Base-by-base conservation (phyloP, 2,888 invertebrate genomes). In the Antitype chi region DNA sequence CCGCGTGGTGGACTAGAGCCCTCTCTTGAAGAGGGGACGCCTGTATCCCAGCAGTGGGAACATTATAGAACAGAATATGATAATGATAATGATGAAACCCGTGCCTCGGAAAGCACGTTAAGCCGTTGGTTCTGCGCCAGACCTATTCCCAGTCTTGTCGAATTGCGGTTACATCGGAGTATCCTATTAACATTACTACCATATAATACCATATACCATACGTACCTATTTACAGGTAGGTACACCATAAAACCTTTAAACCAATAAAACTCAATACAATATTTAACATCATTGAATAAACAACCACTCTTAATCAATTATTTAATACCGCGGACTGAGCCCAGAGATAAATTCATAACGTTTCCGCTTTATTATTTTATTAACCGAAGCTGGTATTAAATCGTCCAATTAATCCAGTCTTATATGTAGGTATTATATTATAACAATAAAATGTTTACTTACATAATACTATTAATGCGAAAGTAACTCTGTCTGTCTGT, bases 261-360 rank as follows among this genome's bases (percentile, higher is more conserved):
- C 20, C 28, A 49, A 70, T 52, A 52, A 63, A 64, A 52, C 53
- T 43, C 52, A 25, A 43, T 63, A 43, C 7, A 47, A 52, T 70
- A 64, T 57, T 64, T 23, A 81, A 66, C 52, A 47, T 23, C 38
- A 81, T 60, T 81, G 55, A 78, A 75, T 81, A 62, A 74, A 74
- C 38, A 67, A 67, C 38, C 73, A 15, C 55, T n/a, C n/a, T 4
- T 53, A 62, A 66, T 81, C 49, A 81, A 79, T 81, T 81, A 79
- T 75, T 73, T 23, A 74, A 62, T 25, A 17, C 60, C 47, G 23
- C 60, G 20, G 49, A 8, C 49, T 55, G 49, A 63, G 25, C 43
- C 3, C 62, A 57, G 55, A 68, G 67, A 52, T 75, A 81, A 75
- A 79, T 75, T 81, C 17, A 47, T 43, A 43, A 57, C 49, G 43